These are phyloP conservation scores for Melanotaenia trifasciata DNA, from an alignment of 2,797 vertebrate genomes.

Conservation along the genomic window DNA sequence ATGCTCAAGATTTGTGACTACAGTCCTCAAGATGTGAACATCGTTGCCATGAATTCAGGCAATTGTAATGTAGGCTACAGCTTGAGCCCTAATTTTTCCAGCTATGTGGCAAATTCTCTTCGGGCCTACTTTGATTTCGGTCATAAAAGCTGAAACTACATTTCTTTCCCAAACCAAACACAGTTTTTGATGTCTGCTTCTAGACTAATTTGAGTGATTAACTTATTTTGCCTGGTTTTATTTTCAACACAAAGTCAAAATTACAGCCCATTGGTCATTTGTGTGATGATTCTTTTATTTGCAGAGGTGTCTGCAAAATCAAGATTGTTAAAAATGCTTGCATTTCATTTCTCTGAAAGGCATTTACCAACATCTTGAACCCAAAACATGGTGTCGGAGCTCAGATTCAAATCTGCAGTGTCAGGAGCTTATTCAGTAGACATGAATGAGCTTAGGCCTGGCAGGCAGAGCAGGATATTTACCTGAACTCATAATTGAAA, in stretches of 20 bases:
- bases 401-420: constrained; percentile 2
- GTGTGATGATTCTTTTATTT: too few species aligned
- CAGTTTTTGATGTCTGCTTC: not conserved
- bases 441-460: constrained; percentile 14
- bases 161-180: not conserved
- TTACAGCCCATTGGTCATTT: not conserved
- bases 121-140: too few species aligned
- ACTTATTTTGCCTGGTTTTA: not conserved
- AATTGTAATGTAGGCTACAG: not conserved
- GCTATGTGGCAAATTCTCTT: not conserved
- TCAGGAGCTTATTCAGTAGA: constrained; percentile 25
- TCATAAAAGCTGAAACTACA: too few species aligned
- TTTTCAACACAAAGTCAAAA: not conserved
- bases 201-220: not conserved
- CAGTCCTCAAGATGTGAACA: not conserved
- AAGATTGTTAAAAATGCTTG: not conserved
- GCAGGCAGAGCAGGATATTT: constrained; percentile 38
- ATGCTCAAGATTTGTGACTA: not conserved
- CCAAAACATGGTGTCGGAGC: not conserved
- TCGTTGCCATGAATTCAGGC: not conserved
- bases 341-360: not conserved
- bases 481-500: constrained; percentile 50
- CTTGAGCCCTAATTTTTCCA: not conserved
- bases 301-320: too few species aligned
- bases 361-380: not conserved